phyloP scores from a whole-genome alignment of 2,113 vertebrate genomes.

The Vulpes ferrilata region DNA sequence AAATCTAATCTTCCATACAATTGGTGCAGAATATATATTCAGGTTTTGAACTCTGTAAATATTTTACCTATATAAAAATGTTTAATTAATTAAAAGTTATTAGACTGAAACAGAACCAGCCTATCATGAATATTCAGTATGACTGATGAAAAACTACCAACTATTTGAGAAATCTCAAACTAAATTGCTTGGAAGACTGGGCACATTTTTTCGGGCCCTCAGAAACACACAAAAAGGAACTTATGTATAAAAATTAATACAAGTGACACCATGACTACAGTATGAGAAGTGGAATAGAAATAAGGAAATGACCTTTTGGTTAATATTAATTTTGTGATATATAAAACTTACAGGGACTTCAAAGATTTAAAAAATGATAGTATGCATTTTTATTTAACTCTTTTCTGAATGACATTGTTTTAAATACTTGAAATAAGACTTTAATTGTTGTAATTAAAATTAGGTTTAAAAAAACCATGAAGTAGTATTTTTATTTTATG shows the following conservation, averaged over 20 bases:
- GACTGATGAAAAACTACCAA: not conserved
- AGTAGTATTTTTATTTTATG: not conserved
- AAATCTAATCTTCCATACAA: not conserved
- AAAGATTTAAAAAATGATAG: not conserved
- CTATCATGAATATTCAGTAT: not conserved
- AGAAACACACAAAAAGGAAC: not conserved
- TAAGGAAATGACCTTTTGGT: not conserved
- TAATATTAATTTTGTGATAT: not conserved
- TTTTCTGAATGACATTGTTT: not conserved
- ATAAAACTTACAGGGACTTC: not conserved
- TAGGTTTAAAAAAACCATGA: not conserved
- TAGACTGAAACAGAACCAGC: not conserved
- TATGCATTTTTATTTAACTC: not conserved
- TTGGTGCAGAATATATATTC: not conserved
- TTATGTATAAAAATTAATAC: not conserved
- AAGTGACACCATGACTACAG: not conserved
- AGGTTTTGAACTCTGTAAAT: not conserved
- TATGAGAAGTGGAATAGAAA: not conserved
- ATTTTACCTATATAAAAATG: not conserved
- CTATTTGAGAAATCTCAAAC: not conserved
- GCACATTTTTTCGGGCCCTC: not conserved
- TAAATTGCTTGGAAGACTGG: not conserved
- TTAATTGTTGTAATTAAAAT: not conserved
- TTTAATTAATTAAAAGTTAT: constrained; percentile 23
- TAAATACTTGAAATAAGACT: not conserved